A percentile compares a stretch with the other conserved stretches of the same genome.
Evolutionary conservation across 1,140 invertebrate genomes (phyloP).

Genomic region (Galendromus occidentalis): DNA sequence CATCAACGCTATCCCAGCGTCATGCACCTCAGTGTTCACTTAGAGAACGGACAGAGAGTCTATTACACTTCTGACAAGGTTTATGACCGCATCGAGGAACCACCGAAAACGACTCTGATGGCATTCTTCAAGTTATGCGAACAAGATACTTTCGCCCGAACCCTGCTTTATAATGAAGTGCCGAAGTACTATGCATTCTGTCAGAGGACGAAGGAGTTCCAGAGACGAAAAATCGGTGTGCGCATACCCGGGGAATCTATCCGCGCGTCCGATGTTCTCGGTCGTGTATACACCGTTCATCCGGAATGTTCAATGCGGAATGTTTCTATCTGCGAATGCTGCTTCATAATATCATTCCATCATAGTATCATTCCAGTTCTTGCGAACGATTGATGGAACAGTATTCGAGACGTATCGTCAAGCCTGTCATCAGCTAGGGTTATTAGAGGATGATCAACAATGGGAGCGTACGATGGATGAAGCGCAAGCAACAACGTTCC

Average conservation of each 20-base stretch:
- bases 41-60: conserved; percentile 28
- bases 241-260: background rate
- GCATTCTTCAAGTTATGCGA: conserved; percentile 27
- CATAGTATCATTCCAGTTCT: conserved; percentile 25
- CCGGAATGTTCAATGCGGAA: background rate
- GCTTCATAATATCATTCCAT: conserved; percentile 28
- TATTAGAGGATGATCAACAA: conserved; percentile 26
- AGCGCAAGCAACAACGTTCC: conserved; percentile 25
- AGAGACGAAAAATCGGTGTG: conserved; percentile 16
- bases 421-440: conserved; percentile 25
- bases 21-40: conserved; percentile 24
- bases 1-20: conserved; percentile 22
- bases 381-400: conserved; percentile 28
- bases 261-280: background rate
- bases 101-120: conserved; percentile 24
- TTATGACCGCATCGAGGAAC: conserved; percentile 17
- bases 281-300: conserved; percentile 11
- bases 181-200: conserved; percentile 25
- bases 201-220: conserved; percentile 21
- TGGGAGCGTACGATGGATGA: conserved; percentile 24
- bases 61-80: conserved; percentile 23
- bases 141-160: conserved; percentile 23
- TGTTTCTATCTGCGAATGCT: conserved; percentile 26
- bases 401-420: conserved; percentile 29
- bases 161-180: conserved; percentile 22